These are phyloP conservation scores for Colletes latitarsis DNA, from an alignment of 1,140 invertebrate species.

Conservation along the genomic window DNA sequence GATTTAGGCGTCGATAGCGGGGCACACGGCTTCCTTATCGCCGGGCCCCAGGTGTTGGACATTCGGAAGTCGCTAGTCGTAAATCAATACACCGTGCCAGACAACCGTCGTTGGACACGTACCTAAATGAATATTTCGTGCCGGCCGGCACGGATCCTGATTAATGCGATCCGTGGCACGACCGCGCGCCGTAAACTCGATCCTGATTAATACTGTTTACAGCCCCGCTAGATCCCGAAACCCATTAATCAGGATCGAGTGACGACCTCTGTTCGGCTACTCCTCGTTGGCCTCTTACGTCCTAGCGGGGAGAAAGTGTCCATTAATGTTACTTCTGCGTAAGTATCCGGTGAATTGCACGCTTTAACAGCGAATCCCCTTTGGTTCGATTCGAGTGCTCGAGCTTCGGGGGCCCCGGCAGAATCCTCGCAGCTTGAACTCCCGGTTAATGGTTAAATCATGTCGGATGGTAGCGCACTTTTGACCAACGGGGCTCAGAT, in stretches of 20 bases:
- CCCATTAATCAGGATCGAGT: constrained; percentile 74
- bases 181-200: constrained; percentile 65
- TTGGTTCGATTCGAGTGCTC: not conserved
- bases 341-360: constrained; percentile 13
- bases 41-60: constrained; percentile 25
- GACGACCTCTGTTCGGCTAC: constrained; percentile 59
- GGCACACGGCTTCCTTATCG: not conserved
- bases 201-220: constrained; percentile 75
- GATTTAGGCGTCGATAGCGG: constrained; percentile 10
- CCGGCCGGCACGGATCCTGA: constrained; percentile 60
- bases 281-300: constrained; percentile 20
- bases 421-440: not conserved
- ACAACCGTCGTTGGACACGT: constrained; percentile 43
- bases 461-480: constrained; percentile 8
- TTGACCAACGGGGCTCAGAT: not conserved
- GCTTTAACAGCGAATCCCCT: constrained; percentile 4
- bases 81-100: constrained; percentile 51
- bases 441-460: constrained; percentile 37
- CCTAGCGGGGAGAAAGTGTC: constrained; percentile 29
- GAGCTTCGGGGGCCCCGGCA: no score
- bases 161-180: constrained; percentile 67
- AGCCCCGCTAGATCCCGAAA: constrained; percentile 57
- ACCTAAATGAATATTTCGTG: constrained; percentile 60
- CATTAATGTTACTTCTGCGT: constrained; percentile 37
- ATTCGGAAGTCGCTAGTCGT: constrained; percentile 56